Evolutionary conservation across 2,888 invertebrate genomes (phyloP).

Genomic region (Leistus spinibarbis): DNA sequence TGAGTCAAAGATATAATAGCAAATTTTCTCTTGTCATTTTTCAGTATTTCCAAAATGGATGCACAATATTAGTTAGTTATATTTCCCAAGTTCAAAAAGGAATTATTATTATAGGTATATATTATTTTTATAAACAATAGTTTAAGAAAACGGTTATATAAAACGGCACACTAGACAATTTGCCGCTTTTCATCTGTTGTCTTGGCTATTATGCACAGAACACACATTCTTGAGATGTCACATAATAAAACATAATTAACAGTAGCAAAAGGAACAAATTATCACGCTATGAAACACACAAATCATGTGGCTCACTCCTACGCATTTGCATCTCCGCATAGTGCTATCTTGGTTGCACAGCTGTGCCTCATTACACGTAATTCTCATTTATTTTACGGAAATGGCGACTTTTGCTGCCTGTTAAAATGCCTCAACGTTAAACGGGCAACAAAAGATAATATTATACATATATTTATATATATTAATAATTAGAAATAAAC

Average conservation of each 20-base stretch:
- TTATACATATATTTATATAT: no score
- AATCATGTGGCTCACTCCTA: constrained; percentile 14
- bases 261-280: constrained; percentile 22
- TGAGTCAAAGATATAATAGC: no score
- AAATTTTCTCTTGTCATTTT: no score
- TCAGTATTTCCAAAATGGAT: no score
- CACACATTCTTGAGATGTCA: constrained; percentile 12
- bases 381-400: constrained; percentile 9
- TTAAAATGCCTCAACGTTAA: no score
- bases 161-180: neutral
- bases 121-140: neutral
- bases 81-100: no score
- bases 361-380: constrained; percentile 6
- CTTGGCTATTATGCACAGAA: constrained; percentile 11
- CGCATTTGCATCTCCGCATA: neutral
- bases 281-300: constrained; percentile 16
- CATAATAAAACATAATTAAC: constrained; percentile 31
- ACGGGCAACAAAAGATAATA: no score
- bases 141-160: neutral
- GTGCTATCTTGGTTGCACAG: constrained; percentile 9
- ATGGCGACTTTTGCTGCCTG: no score
- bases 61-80: no score
- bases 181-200: neutral
- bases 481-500: no score
- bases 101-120: no score